Conservation (phyloP, 37 sponge, comb jelly and placozoan species). For the Chondrilla cf. caribensis region DNA sequence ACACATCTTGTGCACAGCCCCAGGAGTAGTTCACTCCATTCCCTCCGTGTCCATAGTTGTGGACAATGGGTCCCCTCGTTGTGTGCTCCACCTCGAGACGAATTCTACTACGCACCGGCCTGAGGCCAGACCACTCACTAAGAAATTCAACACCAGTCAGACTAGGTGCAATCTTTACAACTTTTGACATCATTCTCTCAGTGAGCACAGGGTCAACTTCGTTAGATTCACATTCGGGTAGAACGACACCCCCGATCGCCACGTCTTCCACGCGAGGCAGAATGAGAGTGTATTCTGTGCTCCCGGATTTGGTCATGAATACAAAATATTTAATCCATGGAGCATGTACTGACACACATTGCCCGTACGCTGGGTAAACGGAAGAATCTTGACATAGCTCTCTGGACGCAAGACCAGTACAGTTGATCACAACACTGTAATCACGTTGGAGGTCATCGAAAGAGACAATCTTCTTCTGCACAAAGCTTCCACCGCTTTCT, state of each 20-base stretch:
- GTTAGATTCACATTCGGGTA: slow-evolving; percentile 25
- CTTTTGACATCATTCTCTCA: slow-evolving; percentile 16
- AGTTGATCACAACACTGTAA: slow-evolving; percentile 72
- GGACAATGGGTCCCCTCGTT: slow-evolving; percentile 34
- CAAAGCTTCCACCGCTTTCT: slow-evolving; percentile 31
- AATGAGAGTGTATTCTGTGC: slow-evolving; percentile 10
- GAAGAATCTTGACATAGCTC: slow-evolving; percentile 39
- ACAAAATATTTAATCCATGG: slow-evolving; percentile 75
- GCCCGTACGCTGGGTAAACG: slow-evolving; percentile 58
- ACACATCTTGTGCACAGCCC: slow-evolving; percentile 68
- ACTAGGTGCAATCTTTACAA: slow-evolving; percentile 39
- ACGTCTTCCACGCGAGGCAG: slow-evolving; percentile 45
- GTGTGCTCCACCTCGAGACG: slow-evolving; percentile 53
- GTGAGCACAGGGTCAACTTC: slow-evolving; percentile 15
- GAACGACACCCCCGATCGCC: slow-evolving; percentile 54
- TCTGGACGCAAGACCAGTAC: slow-evolving; percentile 70
- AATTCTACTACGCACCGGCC: slow-evolving; percentile 57
- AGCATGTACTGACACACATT: slow-evolving; percentile 55
- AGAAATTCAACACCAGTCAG: slow-evolving; percentile 46
- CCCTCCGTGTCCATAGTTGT: slow-evolving; percentile 86
- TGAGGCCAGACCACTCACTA: slow-evolving; percentile 43
- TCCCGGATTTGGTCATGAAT: background rate
- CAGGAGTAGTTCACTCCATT: slow-evolving; percentile 52
- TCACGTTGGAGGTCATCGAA: slow-evolving; percentile 27
- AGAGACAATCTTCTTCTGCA: slow-evolving; percentile 24